Evolutionary conservation across 1,140 invertebrate genomes (phyloP).

Genomic region (Berghia stephanieae): DNA sequence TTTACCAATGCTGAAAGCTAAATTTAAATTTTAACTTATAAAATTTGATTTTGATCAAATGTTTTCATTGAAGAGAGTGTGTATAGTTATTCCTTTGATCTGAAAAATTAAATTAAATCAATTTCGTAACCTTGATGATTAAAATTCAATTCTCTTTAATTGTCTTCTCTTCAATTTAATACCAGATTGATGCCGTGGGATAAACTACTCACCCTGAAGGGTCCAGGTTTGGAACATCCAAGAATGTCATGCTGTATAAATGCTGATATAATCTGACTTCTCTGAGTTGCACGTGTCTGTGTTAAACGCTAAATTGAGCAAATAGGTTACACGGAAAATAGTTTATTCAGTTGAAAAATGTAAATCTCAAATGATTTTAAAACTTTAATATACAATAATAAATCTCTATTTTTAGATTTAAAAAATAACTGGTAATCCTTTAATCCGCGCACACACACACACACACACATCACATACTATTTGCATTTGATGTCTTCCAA

Average conservation of each 20-base stretch:
- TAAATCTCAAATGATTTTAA: background rate
- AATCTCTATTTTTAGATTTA: too few species aligned
- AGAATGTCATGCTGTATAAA: conserved; percentile 66
- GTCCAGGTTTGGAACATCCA: conserved; percentile 58
- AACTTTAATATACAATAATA: background rate
- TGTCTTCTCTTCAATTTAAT: background rate
- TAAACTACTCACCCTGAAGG: conserved; percentile 53
- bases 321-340: too few species aligned
- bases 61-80: too few species aligned
- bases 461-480: conserved; percentile 9
- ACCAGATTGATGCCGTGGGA: background rate
- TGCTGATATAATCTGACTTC: conserved; percentile 62
- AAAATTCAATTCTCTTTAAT: background rate
- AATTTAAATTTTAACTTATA: too few species aligned
- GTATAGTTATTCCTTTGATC: too few species aligned
- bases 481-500: too few species aligned
- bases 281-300: conserved; percentile 54
- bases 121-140: background rate
- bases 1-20: too few species aligned
- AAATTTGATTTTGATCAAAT: too few species aligned
- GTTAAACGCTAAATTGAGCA: conserved; percentile 58
- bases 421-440: too few species aligned
- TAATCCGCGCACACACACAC: background rate
- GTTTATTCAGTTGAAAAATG: too few species aligned
- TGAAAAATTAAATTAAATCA: too few species aligned